phyloP scores from a whole-genome alignment of 1,140 invertebrate genomes.

The Drosophila virilis region DNA sequence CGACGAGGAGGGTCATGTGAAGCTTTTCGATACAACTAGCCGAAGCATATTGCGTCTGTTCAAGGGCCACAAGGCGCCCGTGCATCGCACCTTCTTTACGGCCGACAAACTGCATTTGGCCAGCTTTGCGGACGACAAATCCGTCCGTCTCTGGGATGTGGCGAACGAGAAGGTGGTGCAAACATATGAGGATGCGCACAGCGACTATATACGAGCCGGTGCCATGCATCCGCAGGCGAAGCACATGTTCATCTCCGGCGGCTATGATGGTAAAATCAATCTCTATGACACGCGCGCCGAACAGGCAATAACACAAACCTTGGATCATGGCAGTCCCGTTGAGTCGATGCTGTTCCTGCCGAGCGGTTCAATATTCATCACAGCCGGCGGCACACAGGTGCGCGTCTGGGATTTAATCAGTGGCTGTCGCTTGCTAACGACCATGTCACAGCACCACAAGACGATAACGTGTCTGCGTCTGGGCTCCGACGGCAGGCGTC shows the following conservation, averaged over 20 bases:
- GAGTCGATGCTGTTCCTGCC: slow-evolving; percentile 96
- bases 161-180: slow-evolving; percentile 90
- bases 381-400: slow-evolving; percentile 96
- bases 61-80: slow-evolving; percentile 86
- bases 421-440: slow-evolving; percentile 92
- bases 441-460: slow-evolving; percentile 95
- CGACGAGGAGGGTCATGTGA: slow-evolving; percentile 93
- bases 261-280: slow-evolving; percentile 96
- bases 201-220: slow-evolving; percentile 93
- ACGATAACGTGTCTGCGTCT: slow-evolving; percentile 94
- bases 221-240: slow-evolving; percentile 90
- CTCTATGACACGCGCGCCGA: slow-evolving; percentile 94
- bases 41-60: slow-evolving; percentile 90
- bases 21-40: slow-evolving; percentile 94
- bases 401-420: slow-evolving; percentile 96
- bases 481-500: slow-evolving; percentile 90
- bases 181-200: slow-evolving; percentile 89
- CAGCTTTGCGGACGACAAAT: slow-evolving; percentile 97
- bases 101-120: slow-evolving; percentile 91
- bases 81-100: slow-evolving; percentile 94
- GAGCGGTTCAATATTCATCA: slow-evolving; percentile 94
- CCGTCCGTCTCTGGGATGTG: slow-evolving; percentile 95
- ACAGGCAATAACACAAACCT: slow-evolving; percentile 87
- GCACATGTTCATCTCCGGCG: slow-evolving; percentile 92
- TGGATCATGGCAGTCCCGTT: slow-evolving; percentile 95